Conservation (phyloP, 2,888 invertebrate species). For the Malacosoma neustria region DNA sequence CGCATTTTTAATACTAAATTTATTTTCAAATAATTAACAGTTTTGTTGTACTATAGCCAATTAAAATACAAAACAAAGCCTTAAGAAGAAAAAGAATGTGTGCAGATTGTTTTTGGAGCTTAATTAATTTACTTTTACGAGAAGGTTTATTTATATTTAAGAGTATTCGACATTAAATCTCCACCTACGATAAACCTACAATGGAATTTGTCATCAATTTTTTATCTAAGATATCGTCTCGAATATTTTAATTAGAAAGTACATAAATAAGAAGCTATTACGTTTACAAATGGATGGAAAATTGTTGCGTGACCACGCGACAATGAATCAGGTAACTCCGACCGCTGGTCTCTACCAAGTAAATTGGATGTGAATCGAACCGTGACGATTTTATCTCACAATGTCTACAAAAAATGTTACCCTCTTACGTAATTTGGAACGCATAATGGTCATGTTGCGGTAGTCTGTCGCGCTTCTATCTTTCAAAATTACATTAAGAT, state of each 20-base stretch:
- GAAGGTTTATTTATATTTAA: too few relatives aligned
- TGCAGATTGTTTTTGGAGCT: neutral
- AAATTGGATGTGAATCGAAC: conserved; percentile 63
- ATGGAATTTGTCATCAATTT: conserved; percentile 21
- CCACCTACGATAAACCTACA: conserved; percentile 4
- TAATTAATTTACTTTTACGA: neutral
- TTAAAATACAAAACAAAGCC: conserved; percentile 5
- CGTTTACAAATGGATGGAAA: conserved; percentile 34
- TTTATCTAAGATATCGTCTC: conserved; percentile 28
- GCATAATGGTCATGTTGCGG: conserved; percentile 41
- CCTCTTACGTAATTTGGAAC: conserved; percentile 49
- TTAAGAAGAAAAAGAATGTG: neutral
- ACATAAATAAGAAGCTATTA: conserved; percentile 56
- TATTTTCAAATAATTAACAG: neutral
- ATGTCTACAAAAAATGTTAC: conserved; percentile 38
- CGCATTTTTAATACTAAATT: neutral
- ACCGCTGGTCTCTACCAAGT: conserved; percentile 42
- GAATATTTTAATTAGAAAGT: conserved; percentile 59
- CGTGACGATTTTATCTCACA: conserved; percentile 55
- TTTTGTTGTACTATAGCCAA: conserved; percentile 11
- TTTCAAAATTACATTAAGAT: conserved; percentile 24
- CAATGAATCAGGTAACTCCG: conserved; percentile 46
- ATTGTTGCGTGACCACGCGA: conserved; percentile 50
- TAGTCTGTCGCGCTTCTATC: conserved; percentile 15
- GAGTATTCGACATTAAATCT: neutral